Evolutionary conservation across 2,888 invertebrate species (phyloP), one percentile per base, ranked within the genome.

Genomic region (Timema cristinae): DNA sequence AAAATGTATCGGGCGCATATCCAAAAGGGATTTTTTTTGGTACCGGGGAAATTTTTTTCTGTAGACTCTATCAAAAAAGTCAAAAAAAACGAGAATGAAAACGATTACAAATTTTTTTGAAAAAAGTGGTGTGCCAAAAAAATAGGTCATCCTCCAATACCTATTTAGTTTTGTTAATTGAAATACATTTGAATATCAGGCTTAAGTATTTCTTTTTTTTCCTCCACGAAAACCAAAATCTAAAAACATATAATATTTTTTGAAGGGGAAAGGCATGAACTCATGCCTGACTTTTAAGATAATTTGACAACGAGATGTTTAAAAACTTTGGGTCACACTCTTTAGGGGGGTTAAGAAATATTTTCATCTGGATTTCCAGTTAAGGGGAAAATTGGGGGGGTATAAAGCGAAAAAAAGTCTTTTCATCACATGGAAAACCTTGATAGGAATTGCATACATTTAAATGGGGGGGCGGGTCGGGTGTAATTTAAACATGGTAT

Each of bases 1-100:
- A 70, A 75, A 76, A 77, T 69, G 72, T 75, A 50, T 75, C 73
- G 70, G 71, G 67, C 9, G 56, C 15, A 74, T 72, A 11, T 71
- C 50, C 47, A 71, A 7, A 67, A 63, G 13, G 9, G 16, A n/a
- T 61, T 63, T 10, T 61, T 32, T 15, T 69, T 50, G n/a, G 69
- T n/a, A 49, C 8, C 11, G 0, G n/a, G 48, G 54, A 16, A 48
- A 48, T 16, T 59, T 47, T 0, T 49, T 69, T 5, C 5, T n/a
- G 52, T 13, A 48, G 9, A 49, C 47, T 52, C 63, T 66, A 32
- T 66, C 66, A 51, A 49, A 50, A 7, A 54, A 54, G 47, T 71
- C 68, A 51, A 67, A 66, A 47, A 70, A 70, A 52, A 2, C 63
- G 48, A 69, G 16, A 49, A 69, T 69, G 47, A n/a, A 61, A 69